Percentiles rank a stretch among this genome's conserved stretches.
phyloP scores from a whole-genome alignment of 2,888 invertebrate species.

The Agrenia bidenticulata region DNA sequence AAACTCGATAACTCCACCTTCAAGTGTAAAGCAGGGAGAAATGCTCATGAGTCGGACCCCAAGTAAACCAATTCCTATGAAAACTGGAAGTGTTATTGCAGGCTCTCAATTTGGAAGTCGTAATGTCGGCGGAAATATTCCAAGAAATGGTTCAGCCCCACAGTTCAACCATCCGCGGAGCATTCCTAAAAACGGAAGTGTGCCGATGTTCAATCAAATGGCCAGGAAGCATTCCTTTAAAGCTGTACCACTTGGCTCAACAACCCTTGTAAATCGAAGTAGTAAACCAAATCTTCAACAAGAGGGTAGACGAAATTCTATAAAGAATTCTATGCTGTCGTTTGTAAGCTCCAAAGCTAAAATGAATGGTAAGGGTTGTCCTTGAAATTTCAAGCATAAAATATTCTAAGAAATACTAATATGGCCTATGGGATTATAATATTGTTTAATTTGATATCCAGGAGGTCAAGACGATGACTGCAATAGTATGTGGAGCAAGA shows the following conservation, averaged over 20 bases:
- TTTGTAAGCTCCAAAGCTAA: constrained; percentile 38
- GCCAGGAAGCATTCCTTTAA: constrained; percentile 61
- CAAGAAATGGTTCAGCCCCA: constrained; percentile 53
- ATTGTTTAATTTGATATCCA: constrained; percentile 6
- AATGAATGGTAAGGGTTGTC: constrained; percentile 28
- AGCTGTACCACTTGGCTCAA: constrained; percentile 49
- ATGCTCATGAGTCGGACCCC: constrained; percentile 34
- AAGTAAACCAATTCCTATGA: constrained; percentile 46
- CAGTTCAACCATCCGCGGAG: constrained; percentile 48
- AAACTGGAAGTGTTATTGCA: constrained; percentile 35
- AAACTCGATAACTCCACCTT: constrained; percentile 30
- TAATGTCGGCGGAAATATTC: constrained; percentile 40
- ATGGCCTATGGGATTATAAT: background rate
- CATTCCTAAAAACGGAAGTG: constrained; percentile 79
- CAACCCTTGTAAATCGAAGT: constrained; percentile 23
- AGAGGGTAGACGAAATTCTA: constrained; percentile 39
- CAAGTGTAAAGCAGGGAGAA: constrained; percentile 33
- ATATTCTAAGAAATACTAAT: background rate
- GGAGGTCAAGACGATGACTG: constrained; percentile 50
- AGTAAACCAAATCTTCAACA: constrained; percentile 48
- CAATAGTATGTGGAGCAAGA: constrained; percentile 53
- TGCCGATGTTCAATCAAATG: constrained; percentile 84
- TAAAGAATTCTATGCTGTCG: constrained; percentile 35
- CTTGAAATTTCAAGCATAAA: background rate
- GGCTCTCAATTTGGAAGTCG: constrained; percentile 33